These are phyloP conservation scores for Cyanocitta stelleri DNA, from an alignment of 2,113 vertebrate genomes.

Conservation along the genomic window DNA sequence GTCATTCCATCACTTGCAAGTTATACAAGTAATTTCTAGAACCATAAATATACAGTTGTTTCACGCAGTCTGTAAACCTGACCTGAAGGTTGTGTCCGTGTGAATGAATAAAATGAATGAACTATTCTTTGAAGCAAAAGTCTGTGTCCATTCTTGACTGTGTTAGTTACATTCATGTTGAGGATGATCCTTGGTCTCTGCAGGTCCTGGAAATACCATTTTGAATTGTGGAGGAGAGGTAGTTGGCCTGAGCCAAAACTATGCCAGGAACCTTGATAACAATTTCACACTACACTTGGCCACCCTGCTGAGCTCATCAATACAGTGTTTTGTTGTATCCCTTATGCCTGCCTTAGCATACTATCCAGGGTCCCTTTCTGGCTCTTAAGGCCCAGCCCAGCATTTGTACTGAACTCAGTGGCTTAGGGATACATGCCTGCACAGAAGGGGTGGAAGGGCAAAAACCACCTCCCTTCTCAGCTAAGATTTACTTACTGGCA, in stretches of 20 bases:
- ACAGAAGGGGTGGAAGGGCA: neutral
- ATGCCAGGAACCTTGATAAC: neutral
- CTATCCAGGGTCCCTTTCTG: neutral
- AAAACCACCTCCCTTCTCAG: neutral
- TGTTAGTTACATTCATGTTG: neutral
- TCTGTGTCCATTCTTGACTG: neutral
- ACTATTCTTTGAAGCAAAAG: neutral
- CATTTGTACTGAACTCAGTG: neutral
- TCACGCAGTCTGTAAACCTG: neutral
- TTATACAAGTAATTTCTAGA: constrained; percentile 20
- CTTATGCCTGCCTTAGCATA: neutral
- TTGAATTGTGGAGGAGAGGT: neutral
- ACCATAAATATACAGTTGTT: neutral
- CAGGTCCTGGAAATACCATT: neutral
- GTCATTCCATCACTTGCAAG: constrained; percentile 8
- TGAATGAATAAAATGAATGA: neutral
- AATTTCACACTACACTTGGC: fast-evolving
- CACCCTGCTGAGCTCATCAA: neutral
- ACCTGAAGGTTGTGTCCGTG: neutral
- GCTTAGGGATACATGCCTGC: neutral
- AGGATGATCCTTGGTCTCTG: neutral
- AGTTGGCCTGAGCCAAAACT: neutral
- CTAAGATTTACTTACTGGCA: neutral
- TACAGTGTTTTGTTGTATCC: neutral
- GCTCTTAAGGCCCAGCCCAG: neutral